phyloP scores from a whole-genome alignment of 92 coral and sea anemone species.

The Phenganax stokvisi region DNA sequence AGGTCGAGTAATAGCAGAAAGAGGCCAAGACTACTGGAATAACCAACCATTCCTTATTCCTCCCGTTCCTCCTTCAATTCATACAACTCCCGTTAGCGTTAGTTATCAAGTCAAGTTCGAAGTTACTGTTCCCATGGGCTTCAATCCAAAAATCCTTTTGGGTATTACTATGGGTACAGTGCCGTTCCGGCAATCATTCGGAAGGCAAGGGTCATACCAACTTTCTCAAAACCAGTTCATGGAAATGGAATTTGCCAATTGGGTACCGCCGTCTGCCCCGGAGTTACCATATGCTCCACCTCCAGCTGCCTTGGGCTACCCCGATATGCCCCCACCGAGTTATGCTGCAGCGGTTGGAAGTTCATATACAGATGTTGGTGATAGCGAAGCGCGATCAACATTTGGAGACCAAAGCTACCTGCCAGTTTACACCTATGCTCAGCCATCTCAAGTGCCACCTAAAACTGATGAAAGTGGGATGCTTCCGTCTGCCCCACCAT shows the following conservation, averaged over 20 bases:
- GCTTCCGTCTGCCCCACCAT: too few species aligned
- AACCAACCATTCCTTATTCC: constrained; percentile 7
- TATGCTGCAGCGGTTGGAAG: not conserved
- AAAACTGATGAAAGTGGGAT: too few species aligned
- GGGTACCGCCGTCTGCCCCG: not conserved
- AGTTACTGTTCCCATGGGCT: not conserved
- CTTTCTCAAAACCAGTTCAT: not conserved
- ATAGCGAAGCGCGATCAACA: not conserved
- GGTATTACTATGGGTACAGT: not conserved
- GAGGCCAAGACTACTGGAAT: not conserved
- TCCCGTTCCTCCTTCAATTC: not conserved
- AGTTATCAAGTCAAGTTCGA: not conserved
- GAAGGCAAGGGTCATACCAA: not conserved
- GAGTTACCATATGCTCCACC: constrained; percentile 1
- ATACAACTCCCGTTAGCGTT: not conserved
- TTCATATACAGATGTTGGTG: not conserved
- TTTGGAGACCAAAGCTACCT: constrained; percentile 14
- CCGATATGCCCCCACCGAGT: constrained; percentile 11
- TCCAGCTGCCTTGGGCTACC: not conserved
- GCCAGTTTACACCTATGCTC: not conserved
- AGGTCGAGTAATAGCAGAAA: not conserved
- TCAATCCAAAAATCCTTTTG: not conserved
- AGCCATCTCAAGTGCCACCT: not conserved
- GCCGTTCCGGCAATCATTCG: not conserved
- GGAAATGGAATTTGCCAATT: not conserved